Conservation (phyloP, 2,888 invertebrate species). For the Lithophane ornitopus region DNA sequence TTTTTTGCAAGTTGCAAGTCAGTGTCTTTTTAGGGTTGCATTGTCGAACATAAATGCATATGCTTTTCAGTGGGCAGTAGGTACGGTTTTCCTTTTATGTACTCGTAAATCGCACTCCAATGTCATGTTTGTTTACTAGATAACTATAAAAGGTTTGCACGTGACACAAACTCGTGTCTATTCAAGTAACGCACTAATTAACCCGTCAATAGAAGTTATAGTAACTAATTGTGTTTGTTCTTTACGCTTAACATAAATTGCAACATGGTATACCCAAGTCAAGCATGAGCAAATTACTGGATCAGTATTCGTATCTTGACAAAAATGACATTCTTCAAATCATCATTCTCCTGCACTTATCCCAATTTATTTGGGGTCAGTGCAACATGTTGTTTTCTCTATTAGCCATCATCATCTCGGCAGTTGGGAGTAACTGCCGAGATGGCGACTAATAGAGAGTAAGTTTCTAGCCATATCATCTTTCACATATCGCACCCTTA, state of each 20-base stretch:
- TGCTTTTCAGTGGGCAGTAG: neutral
- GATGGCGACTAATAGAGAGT: too few species aligned
- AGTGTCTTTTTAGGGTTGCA: too few species aligned
- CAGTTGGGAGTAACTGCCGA: too few species aligned
- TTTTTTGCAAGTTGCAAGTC: too few species aligned
- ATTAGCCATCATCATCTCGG: too few species aligned
- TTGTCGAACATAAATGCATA: neutral
- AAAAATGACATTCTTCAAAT: neutral
- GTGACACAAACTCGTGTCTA: conserved; percentile 2
- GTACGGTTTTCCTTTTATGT: neutral
- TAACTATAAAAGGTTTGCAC: conserved; percentile 7
- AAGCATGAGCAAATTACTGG: neutral
- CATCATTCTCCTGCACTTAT: neutral
- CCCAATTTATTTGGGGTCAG: neutral
- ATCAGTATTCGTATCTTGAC: neutral
- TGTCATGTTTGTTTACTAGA: neutral
- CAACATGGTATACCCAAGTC: neutral
- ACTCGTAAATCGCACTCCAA: neutral
- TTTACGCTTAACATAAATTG: neutral
- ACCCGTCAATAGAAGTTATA: conserved; percentile 11
- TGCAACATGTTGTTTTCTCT: too few species aligned
- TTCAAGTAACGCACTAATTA: conserved; percentile 17
- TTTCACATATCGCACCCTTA: too few species aligned
- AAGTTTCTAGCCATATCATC: too few species aligned
- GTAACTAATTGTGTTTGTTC: neutral